These are phyloP conservation scores for Onchidella celtica DNA, from an alignment of 2,888 invertebrate species.

Conservation along the genomic window DNA sequence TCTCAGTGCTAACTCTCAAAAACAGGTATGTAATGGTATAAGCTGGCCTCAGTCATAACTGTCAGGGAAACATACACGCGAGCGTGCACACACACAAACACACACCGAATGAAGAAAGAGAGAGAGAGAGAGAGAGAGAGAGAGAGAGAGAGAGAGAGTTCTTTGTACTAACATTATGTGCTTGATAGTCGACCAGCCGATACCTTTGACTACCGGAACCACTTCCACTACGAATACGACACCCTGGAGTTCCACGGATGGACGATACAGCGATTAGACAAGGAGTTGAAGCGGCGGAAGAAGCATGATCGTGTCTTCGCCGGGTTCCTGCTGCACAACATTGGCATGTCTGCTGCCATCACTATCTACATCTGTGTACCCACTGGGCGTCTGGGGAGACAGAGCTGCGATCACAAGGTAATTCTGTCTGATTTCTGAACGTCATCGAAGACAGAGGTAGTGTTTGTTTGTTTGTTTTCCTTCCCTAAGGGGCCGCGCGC, in stretches of 20 bases:
- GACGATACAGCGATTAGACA: slow-evolving; percentile 55
- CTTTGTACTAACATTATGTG: neutral
- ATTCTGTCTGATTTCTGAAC: too few relatives aligned
- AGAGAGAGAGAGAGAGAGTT: too few relatives aligned
- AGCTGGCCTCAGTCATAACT: too few relatives aligned
- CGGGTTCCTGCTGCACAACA: slow-evolving; percentile 55
- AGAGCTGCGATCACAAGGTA: slow-evolving; percentile 20
- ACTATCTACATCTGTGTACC: slow-evolving; percentile 52
- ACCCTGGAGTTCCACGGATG: slow-evolving; percentile 54
- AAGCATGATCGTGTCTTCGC: slow-evolving; percentile 52
- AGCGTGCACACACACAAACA: too few relatives aligned
- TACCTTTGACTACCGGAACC: slow-evolving; percentile 51
- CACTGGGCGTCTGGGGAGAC: neutral
- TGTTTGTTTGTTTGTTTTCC: too few relatives aligned
- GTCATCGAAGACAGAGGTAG: too few relatives aligned
- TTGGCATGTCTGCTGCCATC: slow-evolving; percentile 51
- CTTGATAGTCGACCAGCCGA: slow-evolving; percentile 27
- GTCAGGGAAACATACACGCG: too few relatives aligned
- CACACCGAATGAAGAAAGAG: too few relatives aligned
- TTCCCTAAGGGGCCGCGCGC: too few relatives aligned
- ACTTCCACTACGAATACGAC: slow-evolving; percentile 54
- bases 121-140: too few relatives aligned
- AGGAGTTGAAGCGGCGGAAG: slow-evolving; percentile 40
- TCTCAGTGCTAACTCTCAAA: neutral
- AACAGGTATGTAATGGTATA: slow-evolving; percentile 42